Evolutionary conservation across 2,888 invertebrate genomes (phyloP).

Genomic region (Prenolepis imparis): DNA sequence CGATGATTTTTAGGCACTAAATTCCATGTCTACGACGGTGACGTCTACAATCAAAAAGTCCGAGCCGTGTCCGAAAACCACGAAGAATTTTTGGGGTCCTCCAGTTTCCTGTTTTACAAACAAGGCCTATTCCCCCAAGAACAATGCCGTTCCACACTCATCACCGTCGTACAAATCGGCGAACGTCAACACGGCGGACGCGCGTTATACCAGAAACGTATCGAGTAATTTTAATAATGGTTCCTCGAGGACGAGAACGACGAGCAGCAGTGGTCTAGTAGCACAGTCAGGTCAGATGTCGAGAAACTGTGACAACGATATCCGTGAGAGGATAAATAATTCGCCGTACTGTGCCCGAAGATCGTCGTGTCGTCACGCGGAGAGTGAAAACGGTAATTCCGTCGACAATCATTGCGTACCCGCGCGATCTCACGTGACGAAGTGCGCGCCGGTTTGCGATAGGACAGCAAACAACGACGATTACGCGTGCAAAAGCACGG

Average conservation of each 20-base stretch:
- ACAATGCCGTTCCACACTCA: conserved; percentile 17
- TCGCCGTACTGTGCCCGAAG: conserved; percentile 23
- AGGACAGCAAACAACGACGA: conserved; percentile 65
- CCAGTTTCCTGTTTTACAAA: conserved; percentile 20
- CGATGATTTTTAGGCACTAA: conserved; percentile 60
- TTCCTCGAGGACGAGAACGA: conserved; percentile 30
- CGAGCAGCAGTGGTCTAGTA: conserved; percentile 4
- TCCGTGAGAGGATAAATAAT: conserved; percentile 32
- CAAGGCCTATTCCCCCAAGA: conserved; percentile 48
- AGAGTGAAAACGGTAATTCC: conserved; percentile 41
- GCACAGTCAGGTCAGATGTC: conserved; percentile 14
- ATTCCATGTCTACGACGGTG: conserved; percentile 55
- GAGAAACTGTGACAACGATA: conserved; percentile 23
- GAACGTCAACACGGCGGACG: conserved; percentile 31
- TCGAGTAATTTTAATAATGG: conserved; percentile 40
- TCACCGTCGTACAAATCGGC: conserved; percentile 46
- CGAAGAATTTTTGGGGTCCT: neutral
- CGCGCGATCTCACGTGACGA: conserved; percentile 42
- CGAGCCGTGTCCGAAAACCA: conserved; percentile 49
- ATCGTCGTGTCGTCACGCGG: conserved; percentile 19
- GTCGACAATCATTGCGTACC: conserved; percentile 22
- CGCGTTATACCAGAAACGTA: conserved; percentile 13
- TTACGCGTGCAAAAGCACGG: conserved; percentile 30
- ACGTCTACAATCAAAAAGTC: conserved; percentile 47
- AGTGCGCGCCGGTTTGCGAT: conserved; percentile 55